A percentile compares a stretch with the other conserved stretches of the same genome.
Conservation (phyloP, 2,797 vertebrate species). For the Presbytis comata region DNA sequence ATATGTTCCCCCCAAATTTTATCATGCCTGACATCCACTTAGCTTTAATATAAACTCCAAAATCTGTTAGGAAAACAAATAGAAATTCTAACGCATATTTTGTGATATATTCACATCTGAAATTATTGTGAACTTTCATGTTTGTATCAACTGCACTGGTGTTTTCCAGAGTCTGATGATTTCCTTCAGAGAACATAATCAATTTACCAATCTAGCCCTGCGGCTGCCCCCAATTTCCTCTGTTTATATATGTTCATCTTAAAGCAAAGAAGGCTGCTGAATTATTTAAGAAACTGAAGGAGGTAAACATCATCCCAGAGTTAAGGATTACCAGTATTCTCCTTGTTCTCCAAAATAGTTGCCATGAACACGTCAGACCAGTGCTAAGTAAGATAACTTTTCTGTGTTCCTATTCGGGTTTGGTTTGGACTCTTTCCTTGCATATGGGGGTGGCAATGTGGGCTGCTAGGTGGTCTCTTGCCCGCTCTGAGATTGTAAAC, state of each 20-base stretch:
- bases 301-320: slow-evolving; percentile 68
- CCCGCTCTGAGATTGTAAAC: background rate
- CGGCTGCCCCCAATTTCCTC: slow-evolving; percentile 54
- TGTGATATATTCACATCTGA: slow-evolving; percentile 59
- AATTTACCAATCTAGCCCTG: slow-evolving; percentile 62
- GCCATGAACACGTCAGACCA: background rate
- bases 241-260: slow-evolving; percentile 14
- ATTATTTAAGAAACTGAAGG: slow-evolving; percentile 78
- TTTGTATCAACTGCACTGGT: background rate
- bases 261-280: slow-evolving; percentile 65
- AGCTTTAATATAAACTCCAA: slow-evolving; percentile 75
- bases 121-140: slow-evolving; percentile 74
- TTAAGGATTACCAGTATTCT: slow-evolving; percentile 51
- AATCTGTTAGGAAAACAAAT: slow-evolving; percentile 79
- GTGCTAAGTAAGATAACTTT: background rate
- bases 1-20: slow-evolving; percentile 77
- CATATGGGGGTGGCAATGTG: background rate
- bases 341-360: slow-evolving; percentile 58
- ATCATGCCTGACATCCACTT: slow-evolving; percentile 70
- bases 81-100: slow-evolving; percentile 72
- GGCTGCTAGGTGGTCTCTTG: background rate
- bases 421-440: background rate
- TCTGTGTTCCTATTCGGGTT: background rate
- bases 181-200: slow-evolving; percentile 63
- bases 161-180: slow-evolving; percentile 7